These are phyloP conservation scores for Rhingia rostrata DNA, from an alignment of 2,888 invertebrate species.

Conservation along the genomic window DNA sequence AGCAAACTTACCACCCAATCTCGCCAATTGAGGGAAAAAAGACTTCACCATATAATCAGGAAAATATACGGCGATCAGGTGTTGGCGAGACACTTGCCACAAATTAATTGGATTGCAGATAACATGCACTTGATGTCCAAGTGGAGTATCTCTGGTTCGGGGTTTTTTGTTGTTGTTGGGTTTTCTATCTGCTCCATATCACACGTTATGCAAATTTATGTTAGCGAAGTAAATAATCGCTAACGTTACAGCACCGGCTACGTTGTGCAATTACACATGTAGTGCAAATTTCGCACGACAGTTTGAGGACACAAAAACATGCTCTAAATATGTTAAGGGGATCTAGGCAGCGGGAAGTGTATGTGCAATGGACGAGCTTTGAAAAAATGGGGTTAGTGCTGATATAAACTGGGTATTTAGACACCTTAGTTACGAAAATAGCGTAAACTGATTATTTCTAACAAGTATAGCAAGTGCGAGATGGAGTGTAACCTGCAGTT, in stretches of 20 bases:
- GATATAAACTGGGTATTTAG: neutral
- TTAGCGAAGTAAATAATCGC: slow-evolving; percentile 48
- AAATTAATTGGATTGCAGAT: slow-evolving; percentile 73
- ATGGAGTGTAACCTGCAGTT: no score
- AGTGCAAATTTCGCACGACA: slow-evolving; percentile 57
- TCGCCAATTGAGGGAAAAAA: slow-evolving; percentile 5
- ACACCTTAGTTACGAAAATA: no score
- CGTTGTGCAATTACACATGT: slow-evolving; percentile 65
- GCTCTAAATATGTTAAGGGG: neutral
- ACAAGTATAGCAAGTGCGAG: no score
- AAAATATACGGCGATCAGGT: slow-evolving; percentile 69
- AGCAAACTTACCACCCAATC: slow-evolving; percentile 57
- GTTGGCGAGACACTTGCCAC: slow-evolving; percentile 73
- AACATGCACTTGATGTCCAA: slow-evolving; percentile 65
- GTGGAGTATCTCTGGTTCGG: slow-evolving; percentile 41
- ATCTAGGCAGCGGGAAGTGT: neutral
- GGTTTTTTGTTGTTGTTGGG: neutral
- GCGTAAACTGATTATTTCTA: no score
- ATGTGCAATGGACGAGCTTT: slow-evolving; percentile 11
- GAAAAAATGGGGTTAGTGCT: slow-evolving; percentile 22
- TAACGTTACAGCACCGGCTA: slow-evolving; percentile 22
- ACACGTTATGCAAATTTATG: slow-evolving; percentile 63
- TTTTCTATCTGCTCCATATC: slow-evolving; percentile 42
- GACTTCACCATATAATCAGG: slow-evolving; percentile 28
- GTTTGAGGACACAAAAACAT: slow-evolving; percentile 47